These are phyloP conservation scores for Latrodectus hesperus DNA, from an alignment of 2,888 invertebrate species.

Conservation along the genomic window DNA sequence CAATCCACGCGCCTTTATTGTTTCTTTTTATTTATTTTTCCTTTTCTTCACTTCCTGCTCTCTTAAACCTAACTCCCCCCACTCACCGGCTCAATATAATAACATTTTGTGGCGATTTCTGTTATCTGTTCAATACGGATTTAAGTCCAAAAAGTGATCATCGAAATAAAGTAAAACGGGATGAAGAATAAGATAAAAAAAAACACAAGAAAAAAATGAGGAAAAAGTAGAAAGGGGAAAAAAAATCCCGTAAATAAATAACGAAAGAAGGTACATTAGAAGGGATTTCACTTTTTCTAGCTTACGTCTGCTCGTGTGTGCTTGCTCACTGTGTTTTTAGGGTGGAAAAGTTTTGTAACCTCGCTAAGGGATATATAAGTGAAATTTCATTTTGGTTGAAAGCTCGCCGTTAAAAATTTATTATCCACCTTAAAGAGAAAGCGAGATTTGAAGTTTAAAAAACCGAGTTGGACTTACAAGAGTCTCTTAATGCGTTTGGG, in stretches of 20 bases:
- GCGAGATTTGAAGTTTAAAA: conserved; percentile 20
- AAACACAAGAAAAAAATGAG: not conserved
- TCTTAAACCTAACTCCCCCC: not conserved
- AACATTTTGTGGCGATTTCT: conserved; percentile 64
- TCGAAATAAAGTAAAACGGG: conserved; percentile 35
- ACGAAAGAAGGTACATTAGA: conserved; percentile 64
- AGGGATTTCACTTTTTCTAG: conserved; percentile 40
- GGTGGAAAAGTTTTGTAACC: conserved; percentile 43
- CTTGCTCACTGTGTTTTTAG: not conserved
- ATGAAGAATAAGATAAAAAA: not conserved
- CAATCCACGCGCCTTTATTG: conserved; percentile 25
- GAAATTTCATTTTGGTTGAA: conserved; percentile 64
- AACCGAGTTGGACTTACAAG: conserved; percentile 39
- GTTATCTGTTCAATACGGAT: conserved; percentile 55
- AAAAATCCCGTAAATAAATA: conserved; percentile 67
- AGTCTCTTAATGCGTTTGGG: not conserved
- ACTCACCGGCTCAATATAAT: conserved; percentile 42
- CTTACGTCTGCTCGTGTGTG: not conserved
- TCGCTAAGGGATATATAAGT: conserved; percentile 46
- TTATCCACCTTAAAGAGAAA: conserved; percentile 13
- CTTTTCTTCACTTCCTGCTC: not conserved
- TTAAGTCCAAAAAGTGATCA: conserved; percentile 41
- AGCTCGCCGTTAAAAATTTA: conserved; percentile 61
- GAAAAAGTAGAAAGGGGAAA: not conserved
- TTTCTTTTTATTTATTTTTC: conserved; percentile 50